Conservation (phyloP, 2,113 vertebrate genomes). For the Pelodiscus sinensis region DNA sequence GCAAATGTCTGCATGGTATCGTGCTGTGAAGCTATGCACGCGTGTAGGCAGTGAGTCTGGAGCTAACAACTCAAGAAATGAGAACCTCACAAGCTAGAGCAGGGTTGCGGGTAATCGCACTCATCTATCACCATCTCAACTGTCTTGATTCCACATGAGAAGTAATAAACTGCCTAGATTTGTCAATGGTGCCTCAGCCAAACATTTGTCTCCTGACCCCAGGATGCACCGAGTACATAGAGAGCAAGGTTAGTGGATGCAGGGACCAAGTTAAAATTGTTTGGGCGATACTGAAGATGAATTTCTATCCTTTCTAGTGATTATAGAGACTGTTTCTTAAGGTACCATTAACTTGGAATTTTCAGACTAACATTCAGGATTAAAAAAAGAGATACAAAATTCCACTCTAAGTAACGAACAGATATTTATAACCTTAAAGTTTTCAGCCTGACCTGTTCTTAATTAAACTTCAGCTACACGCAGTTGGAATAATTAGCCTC, state of each 20-base stretch:
- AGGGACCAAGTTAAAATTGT: background rate
- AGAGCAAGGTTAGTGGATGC: background rate
- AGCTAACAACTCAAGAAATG: background rate
- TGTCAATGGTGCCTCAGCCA: background rate
- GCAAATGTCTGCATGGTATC: background rate
- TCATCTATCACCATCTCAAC: background rate
- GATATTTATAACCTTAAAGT: background rate
- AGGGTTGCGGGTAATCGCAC: background rate
- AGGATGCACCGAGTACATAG: rapidly evolving
- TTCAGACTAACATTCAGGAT: background rate
- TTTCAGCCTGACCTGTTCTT: background rate
- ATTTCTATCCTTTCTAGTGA: rapidly evolving
- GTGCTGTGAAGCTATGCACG: background rate
- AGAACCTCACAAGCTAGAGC: rapidly evolving
- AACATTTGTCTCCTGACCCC: background rate
- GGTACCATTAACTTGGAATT: background rate
- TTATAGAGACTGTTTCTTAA: background rate
- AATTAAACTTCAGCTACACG: background rate
- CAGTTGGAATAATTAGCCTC: background rate
- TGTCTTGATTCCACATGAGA: background rate
- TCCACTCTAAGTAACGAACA: background rate
- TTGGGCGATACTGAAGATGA: background rate
- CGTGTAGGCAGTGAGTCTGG: rapidly evolving
- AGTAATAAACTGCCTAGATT: background rate
- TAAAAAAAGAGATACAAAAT: background rate